Base-by-base conservation (phyloP, 2,113 vertebrate species). In the Phoxinus phoxinus region DNA sequence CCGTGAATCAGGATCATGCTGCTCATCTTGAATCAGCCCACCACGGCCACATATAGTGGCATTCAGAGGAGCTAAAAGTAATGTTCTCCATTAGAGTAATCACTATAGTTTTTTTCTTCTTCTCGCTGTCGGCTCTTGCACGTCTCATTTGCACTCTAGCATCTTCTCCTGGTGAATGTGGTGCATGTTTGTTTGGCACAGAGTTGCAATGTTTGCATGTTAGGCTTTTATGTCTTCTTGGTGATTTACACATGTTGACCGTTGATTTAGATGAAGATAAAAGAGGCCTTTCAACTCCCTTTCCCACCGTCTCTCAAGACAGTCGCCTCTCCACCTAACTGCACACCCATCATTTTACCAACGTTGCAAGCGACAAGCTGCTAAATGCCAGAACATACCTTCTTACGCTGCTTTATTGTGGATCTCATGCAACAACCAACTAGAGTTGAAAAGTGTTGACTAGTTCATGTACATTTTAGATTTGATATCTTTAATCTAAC, bases 201-300 rank as follows among this genome's bases (percentile, higher is more conserved):
- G 41, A 30, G 58, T 61, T 81, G 81, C 35, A 32, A 69, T 84
- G 61, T 89, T 86, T 89, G 69, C 65, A 35, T 25, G 9, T 25
- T 32, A 77, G 69, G 44, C 73, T 53, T 30, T 32, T 41, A 6
- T 23, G 51, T 63, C 61, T 65, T 51, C 77, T 79, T 74, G 77
- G 58, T 63, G 27, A 75, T 88, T 81, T 74, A 27, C 51, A 84
- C 48, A 35, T 83, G 83, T 84, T 85, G 80, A 84, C 80, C 51
- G 30, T 84, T 86, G 69, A 84, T 85, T 85, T 48, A 80, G 69
- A 61, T n/a, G 71, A 58, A 77, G 85, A 86, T 90, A 83, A 90
- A 85, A 83, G 87, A 85, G 58, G 77, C 81, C 83, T 85, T 85
- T 87, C 32, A 86, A 72, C 56, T 80, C 37, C 15, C 67, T 63